Evolutionary conservation across 2,797 vertebrate species (phyloP).

Genomic region (Limosa lapponica): DNA sequence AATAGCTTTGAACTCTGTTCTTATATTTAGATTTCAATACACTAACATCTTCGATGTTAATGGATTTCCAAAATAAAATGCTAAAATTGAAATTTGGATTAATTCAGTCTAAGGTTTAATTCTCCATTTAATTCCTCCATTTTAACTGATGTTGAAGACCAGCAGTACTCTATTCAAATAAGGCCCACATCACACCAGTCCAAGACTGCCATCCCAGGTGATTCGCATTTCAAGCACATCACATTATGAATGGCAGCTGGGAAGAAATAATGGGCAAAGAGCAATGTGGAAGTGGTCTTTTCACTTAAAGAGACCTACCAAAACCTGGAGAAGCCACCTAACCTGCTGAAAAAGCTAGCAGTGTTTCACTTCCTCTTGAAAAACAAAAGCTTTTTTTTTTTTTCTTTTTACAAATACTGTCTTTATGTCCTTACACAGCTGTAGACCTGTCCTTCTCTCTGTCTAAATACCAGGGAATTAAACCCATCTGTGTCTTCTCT

Average conservation of each 20-base stretch:
- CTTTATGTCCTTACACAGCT: not conserved
- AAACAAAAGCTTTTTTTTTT: not conserved
- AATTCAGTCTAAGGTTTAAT: not conserved
- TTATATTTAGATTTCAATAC: not conserved
- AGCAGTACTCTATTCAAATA: not conserved
- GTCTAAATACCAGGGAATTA: not conserved
- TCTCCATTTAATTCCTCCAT: not conserved
- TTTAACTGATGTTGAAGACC: not conserved
- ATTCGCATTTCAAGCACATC: not conserved
- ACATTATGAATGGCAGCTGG: not conserved
- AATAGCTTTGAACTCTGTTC: conserved; percentile 15
- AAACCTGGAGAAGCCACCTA: not conserved
- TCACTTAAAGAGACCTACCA: not conserved
- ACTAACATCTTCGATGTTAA: not conserved
- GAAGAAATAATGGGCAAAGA: not conserved
- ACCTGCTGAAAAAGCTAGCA: not conserved
- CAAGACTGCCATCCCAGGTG: not conserved
- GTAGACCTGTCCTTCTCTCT: not conserved
- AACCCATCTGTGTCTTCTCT: not conserved
- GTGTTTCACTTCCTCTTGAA: not conserved
- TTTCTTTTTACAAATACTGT: not conserved
- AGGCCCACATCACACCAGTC: not conserved
- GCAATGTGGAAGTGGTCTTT: not conserved
- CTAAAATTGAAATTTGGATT: not conserved
- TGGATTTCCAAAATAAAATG: conserved; percentile 10